phyloP scores from a whole-genome alignment of 53 echinoderm and acorn worm species.

The Mesocentrotus franciscanus region DNA sequence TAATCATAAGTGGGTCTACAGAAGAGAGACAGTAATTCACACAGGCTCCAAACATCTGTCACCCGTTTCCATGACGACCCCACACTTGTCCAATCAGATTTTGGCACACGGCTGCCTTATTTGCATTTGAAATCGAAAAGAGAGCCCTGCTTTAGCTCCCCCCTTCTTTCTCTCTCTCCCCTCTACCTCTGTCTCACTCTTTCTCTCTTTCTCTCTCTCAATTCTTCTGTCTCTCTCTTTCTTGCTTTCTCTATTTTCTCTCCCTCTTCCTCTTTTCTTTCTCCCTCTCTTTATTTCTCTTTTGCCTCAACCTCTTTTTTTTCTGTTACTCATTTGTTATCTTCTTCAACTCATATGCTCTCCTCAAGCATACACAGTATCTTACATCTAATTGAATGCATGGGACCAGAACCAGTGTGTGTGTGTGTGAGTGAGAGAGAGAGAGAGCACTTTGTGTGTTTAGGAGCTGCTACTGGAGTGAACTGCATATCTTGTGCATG shows the following conservation, averaged over 20 bases:
- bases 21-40: conserved; percentile 18
- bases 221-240: background rate
- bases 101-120: conserved; percentile 30
- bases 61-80: conserved; percentile 37
- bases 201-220: background rate
- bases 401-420: background rate
- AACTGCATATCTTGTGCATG: background rate
- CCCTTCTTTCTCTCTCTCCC: background rate
- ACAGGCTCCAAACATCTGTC: conserved; percentile 61
- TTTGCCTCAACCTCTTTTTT: background rate
- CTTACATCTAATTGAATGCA: conserved; percentile 11
- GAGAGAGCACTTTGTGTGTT: background rate
- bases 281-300: background rate
- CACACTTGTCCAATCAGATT: conserved; percentile 27
- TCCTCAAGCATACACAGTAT: background rate
- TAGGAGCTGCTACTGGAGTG: background rate
- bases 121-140: conserved; percentile 47
- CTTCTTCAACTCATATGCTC: background rate
- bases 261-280: background rate
- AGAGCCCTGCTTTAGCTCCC: background rate
- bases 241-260: background rate
- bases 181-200: conserved; percentile 6
- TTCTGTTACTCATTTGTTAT: background rate
- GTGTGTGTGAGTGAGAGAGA: background rate
- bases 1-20: conserved; percentile 39